Percentiles rank a stretch among this genome's conserved stretches.
These are phyloP conservation scores for Camelus bactrianus DNA, from an alignment of 2,113 vertebrate genomes.

Conservation along the genomic window DNA sequence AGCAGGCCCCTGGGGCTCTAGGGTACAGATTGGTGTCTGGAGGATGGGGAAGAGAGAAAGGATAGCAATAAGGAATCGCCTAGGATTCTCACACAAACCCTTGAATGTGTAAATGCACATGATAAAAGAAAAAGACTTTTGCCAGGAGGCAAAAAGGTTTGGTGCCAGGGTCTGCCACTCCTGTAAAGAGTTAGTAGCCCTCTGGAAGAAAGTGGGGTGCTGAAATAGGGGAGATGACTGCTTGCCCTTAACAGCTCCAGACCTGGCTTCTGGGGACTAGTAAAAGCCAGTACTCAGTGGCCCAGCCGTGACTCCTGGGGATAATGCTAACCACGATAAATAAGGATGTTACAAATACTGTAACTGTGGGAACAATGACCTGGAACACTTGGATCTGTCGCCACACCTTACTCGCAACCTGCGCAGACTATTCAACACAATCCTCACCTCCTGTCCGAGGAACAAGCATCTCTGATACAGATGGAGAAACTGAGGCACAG, in stretches of 20 bases:
- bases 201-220: background rate
- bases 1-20: background rate
- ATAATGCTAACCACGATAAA: background rate
- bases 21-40: background rate
- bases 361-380: background rate
- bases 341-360: background rate
- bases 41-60: background rate
- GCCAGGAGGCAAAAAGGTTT: background rate
- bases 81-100: background rate
- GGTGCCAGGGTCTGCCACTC: background rate
- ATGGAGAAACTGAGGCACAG: slow-evolving; percentile 33
- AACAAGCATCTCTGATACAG: background rate
- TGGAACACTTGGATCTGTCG: background rate
- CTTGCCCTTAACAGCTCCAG: background rate
- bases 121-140: background rate
- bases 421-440: background rate
- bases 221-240: background rate
- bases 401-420: background rate
- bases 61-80: background rate
- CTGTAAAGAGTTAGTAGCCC: background rate
- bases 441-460: background rate
- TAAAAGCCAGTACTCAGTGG: background rate
- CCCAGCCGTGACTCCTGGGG: background rate
- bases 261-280: background rate
- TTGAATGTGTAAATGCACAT: background rate